Evolutionary conservation across 2,888 invertebrate genomes (phyloP).

Genomic region (Xestia sexstrigata): DNA sequence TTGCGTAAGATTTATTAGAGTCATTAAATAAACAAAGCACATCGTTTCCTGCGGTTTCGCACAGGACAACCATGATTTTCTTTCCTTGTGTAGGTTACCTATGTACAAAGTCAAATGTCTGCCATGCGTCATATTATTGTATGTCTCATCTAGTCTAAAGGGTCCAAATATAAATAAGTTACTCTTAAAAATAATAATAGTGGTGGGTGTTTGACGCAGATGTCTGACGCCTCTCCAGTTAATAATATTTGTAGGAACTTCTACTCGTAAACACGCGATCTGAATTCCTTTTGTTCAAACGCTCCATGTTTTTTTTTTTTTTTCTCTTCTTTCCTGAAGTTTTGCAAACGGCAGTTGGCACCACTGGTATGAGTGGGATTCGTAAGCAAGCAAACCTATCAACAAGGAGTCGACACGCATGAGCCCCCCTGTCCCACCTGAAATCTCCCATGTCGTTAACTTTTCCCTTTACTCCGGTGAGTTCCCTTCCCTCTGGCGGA

Average conservation of each 20-base stretch:
- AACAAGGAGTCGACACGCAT: background rate
- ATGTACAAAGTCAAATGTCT: background rate
- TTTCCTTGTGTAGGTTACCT: constrained; percentile 13
- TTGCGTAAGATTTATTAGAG: background rate
- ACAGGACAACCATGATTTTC: constrained; percentile 12
- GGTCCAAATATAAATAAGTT: background rate
- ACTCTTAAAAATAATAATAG: background rate
- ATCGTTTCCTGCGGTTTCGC: constrained; percentile 9
- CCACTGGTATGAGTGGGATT: background rate
- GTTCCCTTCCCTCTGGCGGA: too few relatives aligned
- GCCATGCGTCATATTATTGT: constrained; percentile 18
- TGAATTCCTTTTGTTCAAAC: constrained; percentile 1
- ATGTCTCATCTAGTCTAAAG: background rate
- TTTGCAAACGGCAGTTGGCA: background rate
- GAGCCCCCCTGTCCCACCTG: too few relatives aligned
- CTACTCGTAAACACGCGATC: background rate
- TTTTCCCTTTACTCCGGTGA: too few relatives aligned
- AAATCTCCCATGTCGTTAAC: too few relatives aligned
- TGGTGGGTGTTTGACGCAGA: constrained; percentile 11
- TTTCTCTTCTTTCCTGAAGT: background rate
- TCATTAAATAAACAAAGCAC: constrained; percentile 11
- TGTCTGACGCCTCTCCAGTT: constrained; percentile 1
- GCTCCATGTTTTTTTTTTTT: background rate
- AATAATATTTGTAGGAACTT: constrained; percentile 7
- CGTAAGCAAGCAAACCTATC: background rate